A percentile compares a stretch with the other conserved stretches of the same genome.
Evolutionary conservation across 1,140 invertebrate species (phyloP).

Genomic region (Agrypnia vestita): DNA sequence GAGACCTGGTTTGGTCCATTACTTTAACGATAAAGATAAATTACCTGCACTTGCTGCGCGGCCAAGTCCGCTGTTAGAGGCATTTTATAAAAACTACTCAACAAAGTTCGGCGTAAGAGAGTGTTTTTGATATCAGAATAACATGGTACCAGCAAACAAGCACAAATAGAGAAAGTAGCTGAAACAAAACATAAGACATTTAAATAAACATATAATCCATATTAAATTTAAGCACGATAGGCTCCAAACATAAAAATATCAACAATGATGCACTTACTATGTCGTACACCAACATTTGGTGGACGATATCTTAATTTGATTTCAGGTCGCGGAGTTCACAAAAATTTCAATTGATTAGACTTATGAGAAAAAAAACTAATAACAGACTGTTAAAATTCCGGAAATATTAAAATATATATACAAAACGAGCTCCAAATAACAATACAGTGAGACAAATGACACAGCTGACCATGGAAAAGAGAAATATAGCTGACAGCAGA

Average conservation of each 20-base stretch:
- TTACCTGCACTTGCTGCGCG: conserved; percentile 82
- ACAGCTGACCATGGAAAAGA: no score
- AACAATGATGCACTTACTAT: conserved; percentile 6
- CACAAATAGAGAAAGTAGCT: conserved; percentile 52
- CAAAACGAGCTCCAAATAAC: no score
- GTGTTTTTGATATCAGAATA: conserved; percentile 39
- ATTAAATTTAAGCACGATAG: neutral
- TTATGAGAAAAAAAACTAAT: no score
- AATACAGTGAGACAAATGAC: no score
- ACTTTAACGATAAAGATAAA: neutral
- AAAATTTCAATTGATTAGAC: no score
- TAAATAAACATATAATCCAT: neutral
- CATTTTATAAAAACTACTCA: conserved; percentile 71
- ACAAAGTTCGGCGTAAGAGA: conserved; percentile 48
- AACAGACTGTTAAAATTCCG: no score
- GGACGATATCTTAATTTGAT: no score
- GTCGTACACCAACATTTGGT: conserved; percentile 38
- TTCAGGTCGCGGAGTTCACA: no score
- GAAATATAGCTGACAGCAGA: no score
- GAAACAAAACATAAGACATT: conserved; percentile 32
- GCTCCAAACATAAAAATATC: neutral
- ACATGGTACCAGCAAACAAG: conserved; percentile 56
- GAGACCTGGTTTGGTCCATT: neutral
- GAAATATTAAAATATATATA: no score
- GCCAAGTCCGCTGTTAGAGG: conserved; percentile 84